Evolutionary conservation across 1,140 invertebrate species (phyloP).

Genomic region (Batillaria attramentaria): DNA sequence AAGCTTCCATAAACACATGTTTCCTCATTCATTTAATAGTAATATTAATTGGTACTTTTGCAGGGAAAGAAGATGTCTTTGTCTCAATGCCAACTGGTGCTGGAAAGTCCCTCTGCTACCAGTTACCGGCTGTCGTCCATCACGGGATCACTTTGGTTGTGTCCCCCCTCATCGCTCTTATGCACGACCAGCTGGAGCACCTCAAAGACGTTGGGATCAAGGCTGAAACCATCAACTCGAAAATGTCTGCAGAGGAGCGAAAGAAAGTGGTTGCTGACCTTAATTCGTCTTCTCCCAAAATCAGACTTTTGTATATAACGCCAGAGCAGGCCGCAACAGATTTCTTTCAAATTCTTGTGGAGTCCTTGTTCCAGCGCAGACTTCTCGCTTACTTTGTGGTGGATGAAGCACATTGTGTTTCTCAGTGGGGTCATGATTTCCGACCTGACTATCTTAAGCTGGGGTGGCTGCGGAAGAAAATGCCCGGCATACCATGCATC

Average conservation of each 20-base stretch:
- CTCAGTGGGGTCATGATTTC: constrained; percentile 98
- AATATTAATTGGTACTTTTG: constrained; percentile 47
- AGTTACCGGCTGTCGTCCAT: constrained; percentile 78
- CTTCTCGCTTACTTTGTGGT: constrained; percentile 83
- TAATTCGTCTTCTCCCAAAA: constrained; percentile 74
- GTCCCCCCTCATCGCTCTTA: constrained; percentile 81
- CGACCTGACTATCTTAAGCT: constrained; percentile 94
- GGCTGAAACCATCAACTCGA: constrained; percentile 91
- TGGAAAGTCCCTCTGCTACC: constrained; percentile 83
- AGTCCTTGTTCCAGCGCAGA: constrained; percentile 72
- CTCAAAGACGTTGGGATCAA: constrained; percentile 78
- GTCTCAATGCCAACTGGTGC: constrained; percentile 83
- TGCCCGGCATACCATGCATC: constrained; percentile 73
- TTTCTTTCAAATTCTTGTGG: constrained; percentile 78
- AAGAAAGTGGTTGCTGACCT: constrained; percentile 75
- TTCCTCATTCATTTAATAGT: constrained; percentile 3
- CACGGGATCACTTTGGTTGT: constrained; percentile 78
- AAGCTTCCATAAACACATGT: constrained; percentile 24
- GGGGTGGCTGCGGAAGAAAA: constrained; percentile 80
- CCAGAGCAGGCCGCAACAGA: constrained; percentile 90
- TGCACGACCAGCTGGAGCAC: constrained; percentile 76
- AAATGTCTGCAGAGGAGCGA: constrained; percentile 82
- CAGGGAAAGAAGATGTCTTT: constrained; percentile 78
- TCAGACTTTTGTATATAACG: constrained; percentile 91
- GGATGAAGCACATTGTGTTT: constrained; percentile 98